A percentile compares a stretch with the other conserved stretches of the same genome.
Conservation (phyloP, 2,888 invertebrate genomes). For the Apocheima hispidaria region DNA sequence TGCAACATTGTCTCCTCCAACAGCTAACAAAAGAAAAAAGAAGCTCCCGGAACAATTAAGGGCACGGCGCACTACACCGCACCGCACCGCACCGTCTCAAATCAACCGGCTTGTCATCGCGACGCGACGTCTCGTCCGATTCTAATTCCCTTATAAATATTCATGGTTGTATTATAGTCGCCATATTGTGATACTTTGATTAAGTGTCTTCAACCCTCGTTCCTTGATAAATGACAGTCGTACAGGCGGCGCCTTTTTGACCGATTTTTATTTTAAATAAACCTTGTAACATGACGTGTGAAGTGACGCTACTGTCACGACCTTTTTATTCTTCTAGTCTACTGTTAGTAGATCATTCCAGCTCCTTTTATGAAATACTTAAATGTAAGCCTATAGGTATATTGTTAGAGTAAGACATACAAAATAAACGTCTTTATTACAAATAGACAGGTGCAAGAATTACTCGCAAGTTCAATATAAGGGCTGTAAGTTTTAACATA, state of each 20-base stretch:
- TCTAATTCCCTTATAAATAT: slow-evolving; percentile 81
- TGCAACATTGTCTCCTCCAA: slow-evolving; percentile 6
- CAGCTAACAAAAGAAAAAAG: slow-evolving; percentile 35
- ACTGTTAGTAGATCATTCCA: neutral
- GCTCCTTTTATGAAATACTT: neutral
- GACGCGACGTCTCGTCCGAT: slow-evolving; percentile 57
- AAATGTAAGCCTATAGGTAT: neutral
- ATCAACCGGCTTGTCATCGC: slow-evolving; percentile 60
- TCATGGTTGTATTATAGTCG: slow-evolving; percentile 74
- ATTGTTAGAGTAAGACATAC: too few relatives aligned
- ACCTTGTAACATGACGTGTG: slow-evolving; percentile 22
- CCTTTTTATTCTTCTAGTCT: slow-evolving; percentile 8
- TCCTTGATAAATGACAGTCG: slow-evolving; percentile 69
- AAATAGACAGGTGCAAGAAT: neutral
- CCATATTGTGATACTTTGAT: slow-evolving; percentile 83
- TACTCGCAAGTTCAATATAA: neutral
- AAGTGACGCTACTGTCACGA: slow-evolving; percentile 36
- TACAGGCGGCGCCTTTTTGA: slow-evolving; percentile 51
- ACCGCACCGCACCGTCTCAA: slow-evolving; percentile 63
- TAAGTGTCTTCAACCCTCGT: slow-evolving; percentile 73
- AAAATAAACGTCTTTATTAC: neutral
- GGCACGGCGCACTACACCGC: slow-evolving; percentile 51
- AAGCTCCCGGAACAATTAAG: slow-evolving; percentile 63
- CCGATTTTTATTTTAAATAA: slow-evolving; percentile 45
- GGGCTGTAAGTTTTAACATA: neutral